Conservation (phyloP, 2,888 invertebrate genomes). For the Cephus runcator region DNA sequence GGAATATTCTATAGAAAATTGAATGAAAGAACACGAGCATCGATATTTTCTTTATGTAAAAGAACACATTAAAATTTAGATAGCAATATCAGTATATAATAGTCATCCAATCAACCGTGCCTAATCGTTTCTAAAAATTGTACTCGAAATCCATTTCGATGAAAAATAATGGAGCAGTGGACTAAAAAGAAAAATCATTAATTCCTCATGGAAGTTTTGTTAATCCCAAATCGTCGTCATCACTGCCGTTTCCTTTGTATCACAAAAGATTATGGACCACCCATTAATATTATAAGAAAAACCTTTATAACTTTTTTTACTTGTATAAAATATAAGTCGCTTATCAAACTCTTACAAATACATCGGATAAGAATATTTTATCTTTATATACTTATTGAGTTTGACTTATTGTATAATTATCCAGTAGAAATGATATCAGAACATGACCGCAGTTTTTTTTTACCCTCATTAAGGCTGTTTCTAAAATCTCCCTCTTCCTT, state of each 20-base stretch:
- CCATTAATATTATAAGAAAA: not conserved
- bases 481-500: constrained; percentile 26
- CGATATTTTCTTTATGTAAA: not conserved
- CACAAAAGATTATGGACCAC: not conserved
- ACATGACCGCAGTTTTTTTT: not conserved
- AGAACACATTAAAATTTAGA: not conserved
- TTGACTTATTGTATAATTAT: not conserved
- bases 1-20: constrained; percentile 35
- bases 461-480: not conserved
- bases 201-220: not conserved
- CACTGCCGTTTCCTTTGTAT: not conserved
- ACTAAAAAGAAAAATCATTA: not conserved
- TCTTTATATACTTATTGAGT: not conserved
- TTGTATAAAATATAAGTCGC: not conserved
- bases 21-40: not conserved
- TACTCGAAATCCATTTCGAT: not conserved
- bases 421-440: not conserved
- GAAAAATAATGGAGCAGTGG: not conserved
- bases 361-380: not conserved
- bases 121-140: not conserved
- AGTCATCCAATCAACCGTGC: not conserved
- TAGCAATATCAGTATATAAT: not conserved
- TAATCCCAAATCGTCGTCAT: not conserved
- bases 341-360: not conserved
- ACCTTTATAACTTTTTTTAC: not conserved